phyloP scores from a whole-genome alignment of 2,888 invertebrate species.

The Dendrolimus pini region DNA sequence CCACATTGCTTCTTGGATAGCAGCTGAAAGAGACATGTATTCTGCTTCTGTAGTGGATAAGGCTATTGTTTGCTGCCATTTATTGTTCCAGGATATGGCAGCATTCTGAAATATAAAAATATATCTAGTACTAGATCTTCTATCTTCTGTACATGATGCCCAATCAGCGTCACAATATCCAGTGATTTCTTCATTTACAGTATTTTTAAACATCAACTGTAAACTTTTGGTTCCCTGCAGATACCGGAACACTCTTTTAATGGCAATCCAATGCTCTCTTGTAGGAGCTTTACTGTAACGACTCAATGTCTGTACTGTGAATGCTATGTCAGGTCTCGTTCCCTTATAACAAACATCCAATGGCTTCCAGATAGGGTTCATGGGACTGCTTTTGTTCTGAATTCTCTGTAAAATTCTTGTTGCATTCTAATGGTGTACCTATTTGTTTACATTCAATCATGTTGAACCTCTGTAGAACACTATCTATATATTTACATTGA shows the following conservation, averaged over 20 bases:
- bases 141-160: conserved; percentile 13
- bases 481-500: conserved; percentile 4
- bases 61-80: conserved; percentile 12
- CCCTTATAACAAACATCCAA: conserved; percentile 11
- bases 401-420: neutral
- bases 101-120: conserved; percentile 22
- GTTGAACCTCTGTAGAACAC: conserved; percentile 1
- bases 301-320: conserved; percentile 12
- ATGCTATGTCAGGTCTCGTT: conserved; percentile 9
- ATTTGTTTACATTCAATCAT: conserved; percentile 4
- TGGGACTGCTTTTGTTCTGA: conserved; percentile 2
- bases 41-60: conserved; percentile 12
- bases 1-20: conserved; percentile 17
- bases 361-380: conserved; percentile 12
- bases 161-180: conserved; percentile 23
- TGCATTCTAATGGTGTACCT: neutral
- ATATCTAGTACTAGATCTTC: conserved; percentile 21
- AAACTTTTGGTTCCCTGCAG: conserved; percentile 14
- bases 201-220: conserved; percentile 6
- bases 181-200: conserved; percentile 1
- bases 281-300: conserved; percentile 14
- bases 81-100: conserved; percentile 21
- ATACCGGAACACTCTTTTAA: conserved; percentile 19
- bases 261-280: conserved; percentile 10
- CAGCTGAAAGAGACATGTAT: conserved; percentile 17